Evolutionary conservation across 2,888 invertebrate genomes (phyloP), one percentile per base, ranked within the genome.

Genomic region (Nymphalis c-album): DNA sequence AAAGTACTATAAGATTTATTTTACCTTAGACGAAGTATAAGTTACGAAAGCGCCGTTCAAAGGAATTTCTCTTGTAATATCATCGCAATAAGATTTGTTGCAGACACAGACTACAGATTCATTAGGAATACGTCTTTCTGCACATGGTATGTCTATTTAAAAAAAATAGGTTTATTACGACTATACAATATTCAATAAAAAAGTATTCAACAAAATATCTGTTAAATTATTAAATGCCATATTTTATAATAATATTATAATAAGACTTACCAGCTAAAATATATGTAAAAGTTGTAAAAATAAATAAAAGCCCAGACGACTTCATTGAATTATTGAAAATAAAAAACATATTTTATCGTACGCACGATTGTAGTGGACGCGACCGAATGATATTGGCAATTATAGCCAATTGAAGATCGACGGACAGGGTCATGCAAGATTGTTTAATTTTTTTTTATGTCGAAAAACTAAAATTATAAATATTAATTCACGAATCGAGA

Each of bases 61-160:
- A 0, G 90, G 82, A 6, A 78, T 69, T 6, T 76, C 69, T 35
- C 85, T 74, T 2, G 79, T 80, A 13, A 88, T 70, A 4, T 81
- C 84, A 73, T 92, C 91, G 68, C 91, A 92, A 72, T 91, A 90
- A 0, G 83, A 82, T 0, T 78, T 76, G 64, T 88, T 86, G 70
- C 91, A 92, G 1, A 89, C 86, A 67, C 91, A 91, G 16, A 88
- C 81, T 0, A 83, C 79, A 0, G 83, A 88, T 18, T 79, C 57
- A 40, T 69, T 71, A 4, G 59, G 26, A 10, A 77, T 71, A 7
- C 40, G 63, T 7, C 77, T 71, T 0, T 78, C 71, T 0, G 77
- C 78, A 70, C 86, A 86, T 18, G 83, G 79, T 6, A 63, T 74
- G 35, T 84, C 84, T 79, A 47, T 8, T 20, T 64, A 20, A 62